These are phyloP conservation scores for Ips nitidus DNA, from an alignment of 1,140 invertebrate species.

Conservation along the genomic window DNA sequence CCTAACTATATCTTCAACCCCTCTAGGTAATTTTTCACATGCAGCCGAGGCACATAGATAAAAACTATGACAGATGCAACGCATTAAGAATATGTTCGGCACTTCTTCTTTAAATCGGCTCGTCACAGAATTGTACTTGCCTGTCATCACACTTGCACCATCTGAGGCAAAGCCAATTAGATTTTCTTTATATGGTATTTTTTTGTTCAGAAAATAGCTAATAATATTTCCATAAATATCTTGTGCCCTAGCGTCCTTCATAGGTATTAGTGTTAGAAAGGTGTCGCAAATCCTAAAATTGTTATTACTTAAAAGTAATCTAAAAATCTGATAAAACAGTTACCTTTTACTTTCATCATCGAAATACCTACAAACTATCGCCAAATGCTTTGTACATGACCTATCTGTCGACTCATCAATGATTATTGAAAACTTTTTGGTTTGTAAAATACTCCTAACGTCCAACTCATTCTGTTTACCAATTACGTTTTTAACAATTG, in stretches of 20 bases:
- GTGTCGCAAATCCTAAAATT: background rate
- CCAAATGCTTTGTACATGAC: conserved; percentile 46
- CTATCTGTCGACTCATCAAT: conserved; percentile 51
- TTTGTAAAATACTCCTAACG: conserved; percentile 40
- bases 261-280: background rate
- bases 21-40: no score
- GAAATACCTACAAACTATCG: conserved; percentile 35
- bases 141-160: no score
- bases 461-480: conserved; percentile 16
- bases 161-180: no score
- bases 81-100: no score
- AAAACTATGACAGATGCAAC: no score
- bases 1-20: no score
- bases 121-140: no score
- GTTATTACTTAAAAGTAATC: background rate
- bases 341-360: conserved; percentile 7
- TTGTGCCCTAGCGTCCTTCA: background rate
- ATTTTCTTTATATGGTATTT: background rate
- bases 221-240: background rate
- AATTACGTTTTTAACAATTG: conserved; percentile 21
- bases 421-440: conserved; percentile 50
- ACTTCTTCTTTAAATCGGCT: no score
- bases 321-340: background rate
- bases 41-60: no score
- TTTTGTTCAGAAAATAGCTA: no score